Percentiles rank a stretch among this genome's conserved stretches.
Evolutionary conservation across 2,888 invertebrate species (phyloP).

Genomic region (Drosophila lutescens): DNA sequence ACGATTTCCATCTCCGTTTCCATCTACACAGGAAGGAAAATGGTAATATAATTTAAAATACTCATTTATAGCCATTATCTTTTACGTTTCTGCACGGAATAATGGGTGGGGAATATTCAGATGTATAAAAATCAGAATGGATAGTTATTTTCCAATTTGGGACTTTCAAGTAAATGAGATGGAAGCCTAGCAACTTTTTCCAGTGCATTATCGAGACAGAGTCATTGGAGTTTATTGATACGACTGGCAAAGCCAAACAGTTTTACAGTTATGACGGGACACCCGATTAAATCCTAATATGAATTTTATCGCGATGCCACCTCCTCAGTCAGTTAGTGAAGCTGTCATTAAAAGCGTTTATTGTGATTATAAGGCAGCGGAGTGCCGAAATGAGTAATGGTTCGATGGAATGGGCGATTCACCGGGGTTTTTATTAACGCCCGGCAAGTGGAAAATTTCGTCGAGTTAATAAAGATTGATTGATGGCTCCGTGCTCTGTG

Average conservation of each 20-base stretch:
- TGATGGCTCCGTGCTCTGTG: constrained; percentile 43
- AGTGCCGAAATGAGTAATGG: constrained; percentile 57
- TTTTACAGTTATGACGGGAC: constrained; percentile 63
- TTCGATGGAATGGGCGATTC: constrained; percentile 19
- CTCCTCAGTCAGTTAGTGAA: constrained; percentile 46
- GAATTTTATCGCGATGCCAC: constrained; percentile 60
- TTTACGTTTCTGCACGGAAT: no score
- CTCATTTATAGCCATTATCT: no score
- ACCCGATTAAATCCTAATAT: constrained; percentile 75
- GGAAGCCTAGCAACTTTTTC: not conserved
- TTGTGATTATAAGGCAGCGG: constrained; percentile 56
- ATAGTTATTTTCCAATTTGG: not conserved
- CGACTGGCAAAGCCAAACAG: constrained; percentile 51
- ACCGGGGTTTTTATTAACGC: constrained; percentile 57
- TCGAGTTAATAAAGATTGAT: constrained; percentile 65
- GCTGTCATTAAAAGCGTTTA: constrained; percentile 72
- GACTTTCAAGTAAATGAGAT: not conserved
- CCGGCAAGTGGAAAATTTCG: constrained; percentile 60
- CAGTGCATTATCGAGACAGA: constrained; percentile 25
- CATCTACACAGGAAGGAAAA: constrained; percentile 10
- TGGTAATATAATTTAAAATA: no score
- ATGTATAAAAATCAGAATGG: not conserved
- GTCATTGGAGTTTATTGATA: constrained; percentile 61
- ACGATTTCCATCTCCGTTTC: constrained; percentile 35
- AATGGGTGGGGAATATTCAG: not conserved